phyloP scores from a whole-genome alignment of 2,888 invertebrate species.

The Euphydryas editha region DNA sequence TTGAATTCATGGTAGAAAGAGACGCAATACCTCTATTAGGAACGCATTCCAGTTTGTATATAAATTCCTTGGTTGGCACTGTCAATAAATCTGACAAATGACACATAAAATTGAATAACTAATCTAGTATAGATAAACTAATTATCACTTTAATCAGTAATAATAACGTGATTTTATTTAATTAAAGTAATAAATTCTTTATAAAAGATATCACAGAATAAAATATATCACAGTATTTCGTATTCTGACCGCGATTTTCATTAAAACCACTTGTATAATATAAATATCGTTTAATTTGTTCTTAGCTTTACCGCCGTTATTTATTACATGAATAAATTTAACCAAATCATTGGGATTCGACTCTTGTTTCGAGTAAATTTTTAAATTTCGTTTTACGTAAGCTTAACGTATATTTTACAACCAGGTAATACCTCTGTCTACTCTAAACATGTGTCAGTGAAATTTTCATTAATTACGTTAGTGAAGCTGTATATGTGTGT shows the following conservation, averaged over 20 bases:
- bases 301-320: conserved; percentile 52
- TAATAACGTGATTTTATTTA: too few species aligned
- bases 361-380: conserved; percentile 9
- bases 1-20: too few species aligned
- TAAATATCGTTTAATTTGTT: conserved; percentile 53
- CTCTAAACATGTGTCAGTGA: too few species aligned
- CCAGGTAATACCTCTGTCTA: too few species aligned
- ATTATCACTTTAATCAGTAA: too few species aligned
- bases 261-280: conserved; percentile 39
- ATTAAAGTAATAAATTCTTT: not conserved
- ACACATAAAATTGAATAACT: too few species aligned
- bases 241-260: conserved; percentile 38
- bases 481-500: too few species aligned
- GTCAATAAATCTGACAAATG: conserved; percentile 21
- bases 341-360: conserved; percentile 47
- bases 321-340: conserved; percentile 56
- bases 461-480: too few species aligned
- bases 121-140: too few species aligned
- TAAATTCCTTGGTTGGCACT: not conserved
- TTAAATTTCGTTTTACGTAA: not conserved
- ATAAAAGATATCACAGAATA: conserved; percentile 13
- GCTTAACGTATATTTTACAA: too few species aligned
- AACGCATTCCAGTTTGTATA: too few species aligned
- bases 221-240: conserved; percentile 26
- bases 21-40: too few species aligned